A percentile compares a stretch with the other conserved stretches of the same genome.
phyloP scores from a whole-genome alignment of 1,140 invertebrate species.

The Tyrophagus putrescentiae region DNA sequence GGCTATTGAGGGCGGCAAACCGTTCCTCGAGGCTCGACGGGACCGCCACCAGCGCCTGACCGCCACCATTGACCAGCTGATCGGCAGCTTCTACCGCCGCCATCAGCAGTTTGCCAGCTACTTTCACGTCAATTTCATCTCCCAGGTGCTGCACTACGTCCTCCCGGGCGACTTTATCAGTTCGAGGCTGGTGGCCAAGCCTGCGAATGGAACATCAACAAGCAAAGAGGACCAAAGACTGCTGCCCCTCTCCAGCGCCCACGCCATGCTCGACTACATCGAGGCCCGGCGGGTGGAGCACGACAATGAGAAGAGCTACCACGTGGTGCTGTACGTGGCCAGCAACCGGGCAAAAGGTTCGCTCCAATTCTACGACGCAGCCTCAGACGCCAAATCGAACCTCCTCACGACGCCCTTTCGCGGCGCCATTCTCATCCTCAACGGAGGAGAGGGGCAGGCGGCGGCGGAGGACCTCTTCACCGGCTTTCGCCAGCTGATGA shows the following conservation, averaged over 20 bases:
- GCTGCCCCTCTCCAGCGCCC: conserved; percentile 1
- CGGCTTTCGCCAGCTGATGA: conserved; percentile 20
- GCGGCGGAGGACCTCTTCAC: conserved; percentile 18
- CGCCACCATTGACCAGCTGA: conserved; percentile 6
- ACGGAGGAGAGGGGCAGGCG: too few relatives aligned
- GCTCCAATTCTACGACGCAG: conserved; percentile 18
- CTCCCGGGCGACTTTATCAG: conserved; percentile 11
- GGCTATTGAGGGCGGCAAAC: neutral
- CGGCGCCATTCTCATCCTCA: conserved; percentile 15
- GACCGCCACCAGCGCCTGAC: neutral
- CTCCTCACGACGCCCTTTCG: conserved; percentile 17
- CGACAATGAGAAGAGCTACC: conserved; percentile 20
- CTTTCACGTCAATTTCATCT: conserved; percentile 18
- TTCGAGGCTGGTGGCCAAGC: neutral
- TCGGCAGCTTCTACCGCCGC: neutral
- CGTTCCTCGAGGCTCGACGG: neutral
- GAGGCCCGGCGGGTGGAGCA: conserved; percentile 20
- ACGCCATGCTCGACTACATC: conserved; percentile 12
- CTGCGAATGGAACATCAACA: neutral
- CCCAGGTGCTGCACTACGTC: conserved; percentile 18
- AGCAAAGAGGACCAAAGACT: conserved; percentile 8
- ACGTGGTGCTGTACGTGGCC: conserved; percentile 14
- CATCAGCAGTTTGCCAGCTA: conserved; percentile 12
- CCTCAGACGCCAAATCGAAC: conserved; percentile 8
- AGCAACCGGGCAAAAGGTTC: neutral